Conservation (phyloP, 2,113 vertebrate species). For the Grantiella picta region DNA sequence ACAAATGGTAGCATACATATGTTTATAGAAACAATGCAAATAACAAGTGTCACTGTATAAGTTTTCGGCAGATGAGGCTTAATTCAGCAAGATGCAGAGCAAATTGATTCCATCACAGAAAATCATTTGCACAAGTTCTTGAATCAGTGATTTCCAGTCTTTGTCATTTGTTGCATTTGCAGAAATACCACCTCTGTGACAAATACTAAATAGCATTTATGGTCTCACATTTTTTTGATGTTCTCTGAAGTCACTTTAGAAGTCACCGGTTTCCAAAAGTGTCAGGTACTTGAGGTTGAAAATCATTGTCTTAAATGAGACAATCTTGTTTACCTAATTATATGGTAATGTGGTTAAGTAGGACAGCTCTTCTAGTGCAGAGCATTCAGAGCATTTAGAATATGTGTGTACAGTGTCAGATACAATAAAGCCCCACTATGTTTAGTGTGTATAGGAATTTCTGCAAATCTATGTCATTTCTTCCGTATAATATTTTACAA, state of each 20-base stretch:
- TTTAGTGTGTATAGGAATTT: neutral
- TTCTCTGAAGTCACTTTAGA: neutral
- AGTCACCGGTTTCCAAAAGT: neutral
- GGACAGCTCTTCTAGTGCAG: neutral
- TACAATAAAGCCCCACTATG: neutral
- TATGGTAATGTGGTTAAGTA: neutral
- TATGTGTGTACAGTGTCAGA: neutral
- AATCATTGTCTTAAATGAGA: neutral
- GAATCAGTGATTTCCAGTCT: neutral
- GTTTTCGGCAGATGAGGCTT: neutral
- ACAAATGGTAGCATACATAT: neutral
- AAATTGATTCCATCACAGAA: neutral
- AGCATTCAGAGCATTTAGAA: neutral
- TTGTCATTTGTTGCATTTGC: neutral
- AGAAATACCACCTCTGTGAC: neutral
- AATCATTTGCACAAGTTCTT: neutral
- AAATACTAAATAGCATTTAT: neutral
- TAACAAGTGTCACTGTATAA: neutral
- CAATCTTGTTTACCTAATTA: neutral
- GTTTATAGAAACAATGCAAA: neutral
- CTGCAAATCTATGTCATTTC: neutral
- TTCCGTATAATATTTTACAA: neutral
- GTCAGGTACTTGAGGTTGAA: neutral
- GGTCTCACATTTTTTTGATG: neutral
- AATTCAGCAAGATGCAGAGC: neutral